phyloP scores from a whole-genome alignment of 1,140 invertebrate species.

The Drosophila teissieri region DNA sequence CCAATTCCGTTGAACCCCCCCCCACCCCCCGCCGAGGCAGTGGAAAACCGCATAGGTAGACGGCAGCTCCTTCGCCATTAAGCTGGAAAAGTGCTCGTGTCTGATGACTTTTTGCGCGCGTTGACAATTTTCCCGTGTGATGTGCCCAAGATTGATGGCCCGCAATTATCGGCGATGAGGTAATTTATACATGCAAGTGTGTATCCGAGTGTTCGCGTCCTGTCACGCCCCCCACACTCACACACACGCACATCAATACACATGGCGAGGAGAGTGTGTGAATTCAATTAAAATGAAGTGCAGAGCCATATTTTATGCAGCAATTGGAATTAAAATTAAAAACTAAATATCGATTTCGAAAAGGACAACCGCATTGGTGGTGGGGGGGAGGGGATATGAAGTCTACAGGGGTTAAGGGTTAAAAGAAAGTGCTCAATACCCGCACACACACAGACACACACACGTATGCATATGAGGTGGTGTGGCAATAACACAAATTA shows the following conservation, averaged over 20 bases:
- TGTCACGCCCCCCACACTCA: slow-evolving; percentile 58
- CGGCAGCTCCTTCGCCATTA: slow-evolving; percentile 37
- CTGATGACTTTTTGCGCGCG: slow-evolving; percentile 76
- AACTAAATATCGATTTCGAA: slow-evolving; percentile 76
- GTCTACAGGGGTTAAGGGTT: slow-evolving; percentile 28
- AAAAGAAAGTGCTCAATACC: slow-evolving; percentile 49
- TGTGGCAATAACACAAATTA: slow-evolving; percentile 84
- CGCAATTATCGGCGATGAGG: slow-evolving; percentile 79
- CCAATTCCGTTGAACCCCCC: not conserved
- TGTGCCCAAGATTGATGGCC: slow-evolving; percentile 80
- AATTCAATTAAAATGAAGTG: slow-evolving; percentile 81
- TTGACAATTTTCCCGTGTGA: slow-evolving; percentile 78
- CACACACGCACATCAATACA: not conserved
- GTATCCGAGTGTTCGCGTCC: slow-evolving; percentile 27
- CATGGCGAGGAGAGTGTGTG: slow-evolving; percentile 5
- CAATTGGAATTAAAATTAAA: slow-evolving; percentile 78
- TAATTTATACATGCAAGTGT: slow-evolving; percentile 75
- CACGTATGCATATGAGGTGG: slow-evolving; percentile 53
- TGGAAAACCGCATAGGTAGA: not conserved
- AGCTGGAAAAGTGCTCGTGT: slow-evolving; percentile 65
- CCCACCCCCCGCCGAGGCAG: no score
- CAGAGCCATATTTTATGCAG: slow-evolving; percentile 72
- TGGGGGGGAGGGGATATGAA: not conserved
- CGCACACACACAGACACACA: slow-evolving; percentile 1
- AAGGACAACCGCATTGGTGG: slow-evolving; percentile 17